phyloP scores from a whole-genome alignment of 2,888 invertebrate genomes.

The Ischnus inquisitorius region DNA sequence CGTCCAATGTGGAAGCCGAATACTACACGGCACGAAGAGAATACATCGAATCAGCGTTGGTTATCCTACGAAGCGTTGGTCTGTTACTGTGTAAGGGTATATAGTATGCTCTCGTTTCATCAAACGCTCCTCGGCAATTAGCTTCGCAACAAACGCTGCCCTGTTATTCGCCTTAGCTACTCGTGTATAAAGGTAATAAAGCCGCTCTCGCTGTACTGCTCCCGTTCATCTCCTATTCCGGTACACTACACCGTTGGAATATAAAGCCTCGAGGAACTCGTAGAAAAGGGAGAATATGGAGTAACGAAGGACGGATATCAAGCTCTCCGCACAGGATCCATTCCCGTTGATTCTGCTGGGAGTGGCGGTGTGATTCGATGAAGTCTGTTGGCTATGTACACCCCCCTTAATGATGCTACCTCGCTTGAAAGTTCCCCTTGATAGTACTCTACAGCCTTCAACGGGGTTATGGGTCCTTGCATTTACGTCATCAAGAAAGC shows the following conservation, averaged over 20 bases:
- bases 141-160: constrained; percentile 80
- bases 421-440: constrained; percentile 39
- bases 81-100: constrained; percentile 69
- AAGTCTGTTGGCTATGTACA: constrained; percentile 21
- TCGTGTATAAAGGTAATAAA: constrained; percentile 53
- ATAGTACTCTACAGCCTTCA: constrained; percentile 45
- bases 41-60: constrained; percentile 33
- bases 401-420: constrained; percentile 33
- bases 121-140: constrained; percentile 81
- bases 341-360: constrained; percentile 39
- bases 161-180: constrained; percentile 74
- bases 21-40: background rate
- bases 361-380: constrained; percentile 44
- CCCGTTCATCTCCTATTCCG: constrained; percentile 39
- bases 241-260: constrained; percentile 19
- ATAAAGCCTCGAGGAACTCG: constrained; percentile 33
- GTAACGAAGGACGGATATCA: constrained; percentile 32
- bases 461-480: constrained; percentile 47
- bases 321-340: constrained; percentile 29
- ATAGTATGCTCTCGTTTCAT: constrained; percentile 78
- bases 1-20: too few species aligned
- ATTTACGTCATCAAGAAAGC: constrained; percentile 38
- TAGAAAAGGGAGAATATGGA: constrained; percentile 25
- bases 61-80: constrained; percentile 42
- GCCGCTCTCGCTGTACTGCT: constrained; percentile 42